Percentiles rank a stretch among this genome's conserved stretches.
phyloP scores from a whole-genome alignment of 1,140 invertebrate species.

The Drosophila truncata region DNA sequence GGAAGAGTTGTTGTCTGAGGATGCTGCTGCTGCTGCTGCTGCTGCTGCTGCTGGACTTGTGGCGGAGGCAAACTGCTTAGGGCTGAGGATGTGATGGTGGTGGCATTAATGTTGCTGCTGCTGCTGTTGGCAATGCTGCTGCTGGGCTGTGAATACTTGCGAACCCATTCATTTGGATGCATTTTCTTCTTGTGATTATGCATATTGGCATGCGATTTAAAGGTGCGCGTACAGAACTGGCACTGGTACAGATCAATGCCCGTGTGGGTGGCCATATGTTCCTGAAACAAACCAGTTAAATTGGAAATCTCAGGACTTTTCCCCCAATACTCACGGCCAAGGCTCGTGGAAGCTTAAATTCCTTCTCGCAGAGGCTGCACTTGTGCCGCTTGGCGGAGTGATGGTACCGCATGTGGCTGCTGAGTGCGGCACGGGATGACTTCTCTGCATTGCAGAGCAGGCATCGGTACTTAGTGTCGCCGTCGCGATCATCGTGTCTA shows the following conservation, averaged over 20 bases:
- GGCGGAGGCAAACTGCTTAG: not conserved
- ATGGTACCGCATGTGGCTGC: constrained; percentile 78
- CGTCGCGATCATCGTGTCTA: constrained; percentile 66
- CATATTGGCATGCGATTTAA: constrained; percentile 82
- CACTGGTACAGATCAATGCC: constrained; percentile 78
- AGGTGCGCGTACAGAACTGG: constrained; percentile 73
- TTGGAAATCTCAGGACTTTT: not conserved
- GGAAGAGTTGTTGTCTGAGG: not conserved
- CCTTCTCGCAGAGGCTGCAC: constrained; percentile 76
- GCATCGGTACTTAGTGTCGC: constrained; percentile 70
- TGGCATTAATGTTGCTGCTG: not conserved
- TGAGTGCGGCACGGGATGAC: constrained; percentile 70
- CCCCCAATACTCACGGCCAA: constrained; percentile 49
- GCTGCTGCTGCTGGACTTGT: not conserved
- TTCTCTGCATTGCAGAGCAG: constrained; percentile 70
- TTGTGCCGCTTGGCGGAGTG: constrained; percentile 71
- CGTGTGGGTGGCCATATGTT: constrained; percentile 82
- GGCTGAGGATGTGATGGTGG: not conserved
- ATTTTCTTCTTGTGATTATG: constrained; percentile 82
- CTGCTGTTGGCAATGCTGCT: constrained; percentile 3
- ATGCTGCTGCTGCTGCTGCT: constrained; percentile 7
- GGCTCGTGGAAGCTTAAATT: constrained; percentile 67
- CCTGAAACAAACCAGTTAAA: constrained; percentile 33
- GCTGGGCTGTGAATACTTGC: constrained; percentile 69
- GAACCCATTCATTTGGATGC: constrained; percentile 79